A percentile compares a stretch with the other conserved stretches of the same genome.
Evolutionary conservation across 2,888 invertebrate genomes (phyloP).

Genomic region (Myopa tessellatipennis): DNA sequence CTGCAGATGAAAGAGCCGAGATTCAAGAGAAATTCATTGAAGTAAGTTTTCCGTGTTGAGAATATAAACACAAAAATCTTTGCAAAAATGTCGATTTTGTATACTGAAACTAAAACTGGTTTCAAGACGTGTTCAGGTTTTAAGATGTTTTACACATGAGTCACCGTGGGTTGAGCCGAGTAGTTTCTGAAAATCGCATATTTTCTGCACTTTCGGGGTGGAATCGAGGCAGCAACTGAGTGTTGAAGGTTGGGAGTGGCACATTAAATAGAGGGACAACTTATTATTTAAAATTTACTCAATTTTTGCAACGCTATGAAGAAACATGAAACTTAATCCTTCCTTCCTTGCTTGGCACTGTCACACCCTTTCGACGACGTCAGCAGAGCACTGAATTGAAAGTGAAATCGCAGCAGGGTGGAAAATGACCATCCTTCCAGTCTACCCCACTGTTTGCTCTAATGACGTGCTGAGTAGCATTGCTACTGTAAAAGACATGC

Average conservation of each 20-base stretch:
- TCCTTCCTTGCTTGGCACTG: neutral
- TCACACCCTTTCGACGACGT: constrained; percentile 31
- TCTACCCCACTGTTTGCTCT: constrained; percentile 1
- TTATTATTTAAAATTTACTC: too few species aligned
- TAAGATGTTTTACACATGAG: constrained; percentile 17
- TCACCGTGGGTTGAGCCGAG: constrained; percentile 15
- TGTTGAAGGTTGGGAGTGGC: constrained; percentile 25
- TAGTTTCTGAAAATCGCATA: neutral
- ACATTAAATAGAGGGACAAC: neutral
- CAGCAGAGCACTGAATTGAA: constrained; percentile 8
- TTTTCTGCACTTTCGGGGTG: constrained; percentile 5
- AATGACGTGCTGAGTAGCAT: constrained; percentile 2
- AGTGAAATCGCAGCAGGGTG: constrained; percentile 32
- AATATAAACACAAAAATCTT: too few species aligned
- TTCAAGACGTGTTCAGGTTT: neutral
- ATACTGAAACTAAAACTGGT: constrained; percentile 9
- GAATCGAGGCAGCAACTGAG: neutral
- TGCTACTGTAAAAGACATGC: neutral
- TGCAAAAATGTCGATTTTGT: too few species aligned
- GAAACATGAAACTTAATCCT: too few species aligned
- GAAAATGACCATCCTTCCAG: neutral
- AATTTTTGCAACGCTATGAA: neutral
- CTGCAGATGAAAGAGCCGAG: constrained; percentile 77
- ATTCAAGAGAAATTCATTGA: constrained; percentile 81
- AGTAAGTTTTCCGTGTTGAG: constrained; percentile 69